Conservation (phyloP, 2,113 vertebrate genomes). For the Merops nubicus region DNA sequence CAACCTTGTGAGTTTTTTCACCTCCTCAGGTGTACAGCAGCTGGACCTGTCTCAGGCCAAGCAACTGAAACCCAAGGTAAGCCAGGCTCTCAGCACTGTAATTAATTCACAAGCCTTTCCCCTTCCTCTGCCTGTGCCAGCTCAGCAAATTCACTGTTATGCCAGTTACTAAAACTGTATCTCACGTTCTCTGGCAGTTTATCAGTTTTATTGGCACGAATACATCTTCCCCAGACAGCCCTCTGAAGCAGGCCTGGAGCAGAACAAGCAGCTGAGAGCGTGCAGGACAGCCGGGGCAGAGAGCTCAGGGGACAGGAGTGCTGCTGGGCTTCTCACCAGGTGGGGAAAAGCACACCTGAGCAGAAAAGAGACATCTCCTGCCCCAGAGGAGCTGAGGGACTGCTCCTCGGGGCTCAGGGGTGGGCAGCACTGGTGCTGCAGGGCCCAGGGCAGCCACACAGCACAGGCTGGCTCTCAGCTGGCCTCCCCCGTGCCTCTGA, state of each 20-base stretch:
- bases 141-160: constrained; percentile 40
- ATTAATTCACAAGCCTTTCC: constrained; percentile 29
- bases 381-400: neutral
- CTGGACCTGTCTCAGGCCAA: neutral
- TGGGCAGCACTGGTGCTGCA: neutral
- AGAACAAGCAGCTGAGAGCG: neutral
- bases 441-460: rapidly evolving
- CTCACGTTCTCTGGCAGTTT: neutral
- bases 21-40: neutral
- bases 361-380: rapidly evolving
- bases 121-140: neutral
- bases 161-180: constrained; percentile 46
- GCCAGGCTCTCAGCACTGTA: neutral
- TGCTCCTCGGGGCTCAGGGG: neutral
- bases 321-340: rapidly evolving
- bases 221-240: neutral
- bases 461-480: neutral
- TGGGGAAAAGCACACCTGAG: rapidly evolving
- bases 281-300: neutral
- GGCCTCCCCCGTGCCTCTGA: neutral
- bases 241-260: neutral
- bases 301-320: neutral
- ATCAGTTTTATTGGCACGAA: neutral
- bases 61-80: constrained; percentile 19
- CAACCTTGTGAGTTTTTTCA: neutral